Conservation (phyloP, 1,140 invertebrate genomes). For the Whitmania pigra region DNA sequence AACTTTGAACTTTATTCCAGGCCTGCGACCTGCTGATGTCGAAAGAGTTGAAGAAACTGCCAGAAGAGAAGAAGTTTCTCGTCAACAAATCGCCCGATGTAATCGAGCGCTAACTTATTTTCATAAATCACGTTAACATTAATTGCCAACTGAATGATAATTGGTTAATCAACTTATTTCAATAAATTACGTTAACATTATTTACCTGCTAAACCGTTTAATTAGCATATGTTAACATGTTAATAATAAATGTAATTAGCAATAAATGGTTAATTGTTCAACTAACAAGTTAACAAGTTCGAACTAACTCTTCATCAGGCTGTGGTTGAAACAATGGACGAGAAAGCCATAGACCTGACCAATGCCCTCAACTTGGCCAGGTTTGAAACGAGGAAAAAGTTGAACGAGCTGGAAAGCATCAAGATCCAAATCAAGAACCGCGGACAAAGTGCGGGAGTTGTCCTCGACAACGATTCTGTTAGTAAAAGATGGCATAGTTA, state of each 20-base stretch:
- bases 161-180: too few species aligned
- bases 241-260: too few species aligned
- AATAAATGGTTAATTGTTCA: background rate
- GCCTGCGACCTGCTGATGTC: background rate
- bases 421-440: constrained; percentile 37
- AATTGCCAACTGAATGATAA: background rate
- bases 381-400: constrained; percentile 36
- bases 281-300: too few species aligned
- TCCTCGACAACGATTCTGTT: too few species aligned
- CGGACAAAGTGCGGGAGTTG: too few species aligned
- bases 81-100: background rate
- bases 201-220: too few species aligned
- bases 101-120: background rate
- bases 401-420: constrained; percentile 37
- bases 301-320: constrained; percentile 30
- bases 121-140: background rate
- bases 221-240: too few species aligned
- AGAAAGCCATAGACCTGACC: constrained; percentile 40
- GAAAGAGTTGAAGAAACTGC: background rate
- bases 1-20: background rate
- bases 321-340: constrained; percentile 41
- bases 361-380: constrained; percentile 38
- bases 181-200: too few species aligned
- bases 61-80: constrained; percentile 1
- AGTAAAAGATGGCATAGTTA: too few species aligned